Percentiles rank a stretch among this genome's conserved stretches.
phyloP scores from a whole-genome alignment of 2,888 invertebrate genomes.

The Nomada ruficornis region DNA sequence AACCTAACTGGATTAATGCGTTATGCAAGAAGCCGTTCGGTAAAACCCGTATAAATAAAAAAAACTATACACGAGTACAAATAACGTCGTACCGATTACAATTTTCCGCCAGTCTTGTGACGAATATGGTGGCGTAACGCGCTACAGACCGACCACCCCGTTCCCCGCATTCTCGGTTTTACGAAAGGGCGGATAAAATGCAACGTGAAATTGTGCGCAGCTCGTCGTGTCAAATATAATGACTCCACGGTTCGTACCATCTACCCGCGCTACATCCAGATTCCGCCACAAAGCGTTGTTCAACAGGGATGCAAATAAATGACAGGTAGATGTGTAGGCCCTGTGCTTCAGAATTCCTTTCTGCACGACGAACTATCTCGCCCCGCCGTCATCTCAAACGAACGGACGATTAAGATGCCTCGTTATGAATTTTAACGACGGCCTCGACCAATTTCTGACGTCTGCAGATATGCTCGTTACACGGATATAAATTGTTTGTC shows the following conservation, averaged over 20 bases:
- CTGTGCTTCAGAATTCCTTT: conserved; percentile 4
- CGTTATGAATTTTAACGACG: conserved; percentile 46
- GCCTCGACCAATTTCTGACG: conserved; percentile 27
- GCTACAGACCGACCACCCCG: not conserved
- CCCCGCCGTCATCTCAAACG: not conserved
- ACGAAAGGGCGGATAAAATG: conserved; percentile 27
- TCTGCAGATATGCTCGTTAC: conserved; percentile 23
- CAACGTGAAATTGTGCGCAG: conserved; percentile 41
- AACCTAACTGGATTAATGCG: no score
- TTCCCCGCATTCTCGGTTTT: conserved; percentile 1
- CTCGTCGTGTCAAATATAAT: conserved; percentile 36
- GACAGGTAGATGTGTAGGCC: not conserved
- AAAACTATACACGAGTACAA: no score
- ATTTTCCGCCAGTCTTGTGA: no score
- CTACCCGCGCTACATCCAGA: not conserved
- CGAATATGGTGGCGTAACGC: not conserved
- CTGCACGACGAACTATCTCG: not conserved
- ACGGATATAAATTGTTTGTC: conserved; percentile 20
- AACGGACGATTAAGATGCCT: conserved; percentile 33
- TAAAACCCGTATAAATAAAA: no score
- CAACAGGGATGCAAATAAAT: conserved; percentile 1
- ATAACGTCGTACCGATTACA: no score
- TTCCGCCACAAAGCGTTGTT: not conserved
- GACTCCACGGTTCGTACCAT: conserved; percentile 29
- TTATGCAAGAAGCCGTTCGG: no score